Evolutionary conservation across 2,113 vertebrate species (phyloP), one percentile per base, ranked within the genome.

Genomic region (Chiloscyllium plagiosum): DNA sequence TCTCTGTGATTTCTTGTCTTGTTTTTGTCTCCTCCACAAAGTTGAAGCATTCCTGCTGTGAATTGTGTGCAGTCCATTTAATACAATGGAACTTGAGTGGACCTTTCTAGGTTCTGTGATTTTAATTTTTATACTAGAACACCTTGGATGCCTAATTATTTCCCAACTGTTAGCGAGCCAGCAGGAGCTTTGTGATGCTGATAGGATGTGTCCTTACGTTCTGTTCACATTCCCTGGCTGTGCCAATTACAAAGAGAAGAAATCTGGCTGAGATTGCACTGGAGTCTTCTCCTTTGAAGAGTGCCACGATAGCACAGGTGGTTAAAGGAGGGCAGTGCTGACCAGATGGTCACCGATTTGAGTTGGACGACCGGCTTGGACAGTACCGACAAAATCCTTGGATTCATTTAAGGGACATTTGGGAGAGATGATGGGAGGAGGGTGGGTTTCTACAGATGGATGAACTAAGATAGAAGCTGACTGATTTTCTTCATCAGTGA

Each of bases 321-420:
- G 61, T 19, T 76, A 2, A n/a, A 66, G n/a, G 37, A 37, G n/a
- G 89, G 5, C 61, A 33, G 17, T 1, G 6, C 89, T 37, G 33
- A 65, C 33, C 61, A 66, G 89, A 37, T 93, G 89, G 89, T 33
- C n/a, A 37, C 89, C 22, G 37, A 66, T 93, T 66, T 93, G 89
- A 37, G 61, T 93, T 37, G 61, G 89, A 68, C 19, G n/a, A 37
- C n/a, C 13, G 22, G 33, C 33, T 66, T 42, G 33, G n/a, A 17
- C 2, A n/a, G 61, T 65, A 19, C 17, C 22, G 89, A 24, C 52
- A 93, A 66, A n/a, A n/a, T 68, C 29, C 50, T 61, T n/a, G 52
- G 87, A 90, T 29, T 61, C 87, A 61, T 90, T 90, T 90, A 90
- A 33, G 50, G 17, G 61, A 37, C 89, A 93, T 33, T 93, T 93